Conservation (phyloP, 1,140 invertebrate species). For the Oreohelix idahoensis region DNA sequence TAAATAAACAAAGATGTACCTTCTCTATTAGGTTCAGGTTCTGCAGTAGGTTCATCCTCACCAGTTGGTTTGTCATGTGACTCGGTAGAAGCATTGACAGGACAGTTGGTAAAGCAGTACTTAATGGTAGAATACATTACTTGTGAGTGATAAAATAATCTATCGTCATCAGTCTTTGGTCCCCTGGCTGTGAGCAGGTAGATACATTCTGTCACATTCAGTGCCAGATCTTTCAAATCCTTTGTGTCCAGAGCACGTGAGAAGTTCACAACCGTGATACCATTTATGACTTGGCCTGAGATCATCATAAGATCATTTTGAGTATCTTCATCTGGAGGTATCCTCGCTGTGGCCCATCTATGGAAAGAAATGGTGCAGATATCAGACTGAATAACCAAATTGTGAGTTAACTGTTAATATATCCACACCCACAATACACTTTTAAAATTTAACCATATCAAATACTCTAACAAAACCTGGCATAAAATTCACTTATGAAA, state of each 20-base stretch:
- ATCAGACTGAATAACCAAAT: too few relatives aligned
- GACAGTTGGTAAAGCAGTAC: conserved; percentile 24
- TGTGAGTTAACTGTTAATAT: too few relatives aligned
- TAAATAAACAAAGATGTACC: not conserved
- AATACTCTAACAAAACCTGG: too few relatives aligned
- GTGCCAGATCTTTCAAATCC: not conserved
- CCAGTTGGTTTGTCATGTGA: too few relatives aligned
- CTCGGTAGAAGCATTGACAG: not conserved
- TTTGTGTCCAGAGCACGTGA: not conserved
- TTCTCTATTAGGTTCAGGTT: too few relatives aligned
- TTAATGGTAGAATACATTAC: not conserved
- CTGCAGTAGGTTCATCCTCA: too few relatives aligned
- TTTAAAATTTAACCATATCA: too few relatives aligned
- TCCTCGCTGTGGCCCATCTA: not conserved
- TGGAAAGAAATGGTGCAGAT: not conserved
- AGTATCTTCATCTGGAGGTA: not conserved
- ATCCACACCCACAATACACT: too few relatives aligned
- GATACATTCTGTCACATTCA: not conserved
- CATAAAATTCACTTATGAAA: too few relatives aligned
- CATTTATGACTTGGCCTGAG: not conserved
- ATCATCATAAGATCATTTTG: not conserved
- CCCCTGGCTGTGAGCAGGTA: conserved; percentile 19
- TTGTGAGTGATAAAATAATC: not conserved
- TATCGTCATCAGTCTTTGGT: not conserved
- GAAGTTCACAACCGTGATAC: not conserved